Conservation (phyloP, 2,797 vertebrate genomes). For the Aplochiton taeniatus region DNA sequence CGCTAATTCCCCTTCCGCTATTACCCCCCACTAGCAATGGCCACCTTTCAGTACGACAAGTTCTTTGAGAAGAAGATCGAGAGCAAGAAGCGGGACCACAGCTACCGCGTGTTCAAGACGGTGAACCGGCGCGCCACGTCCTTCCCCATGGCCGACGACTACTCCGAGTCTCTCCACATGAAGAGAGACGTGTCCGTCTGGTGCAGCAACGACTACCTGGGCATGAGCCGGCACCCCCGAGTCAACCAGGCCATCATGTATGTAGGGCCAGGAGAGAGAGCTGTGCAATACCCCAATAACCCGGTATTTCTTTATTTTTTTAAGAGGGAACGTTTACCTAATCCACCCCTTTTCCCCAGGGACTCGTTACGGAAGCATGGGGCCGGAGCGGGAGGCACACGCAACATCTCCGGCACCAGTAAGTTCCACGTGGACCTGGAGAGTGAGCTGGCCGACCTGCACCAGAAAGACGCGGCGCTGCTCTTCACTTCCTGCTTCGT, state of each 20-base stretch:
- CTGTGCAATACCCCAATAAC: background rate
- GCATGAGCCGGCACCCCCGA: constrained; percentile 90
- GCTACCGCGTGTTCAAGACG: constrained; percentile 92
- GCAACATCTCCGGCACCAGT: constrained; percentile 94
- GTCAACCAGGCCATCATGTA: constrained; percentile 85
- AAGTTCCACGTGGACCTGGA: constrained; percentile 92
- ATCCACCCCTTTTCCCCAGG: constrained; percentile 54
- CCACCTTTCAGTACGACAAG: constrained; percentile 86
- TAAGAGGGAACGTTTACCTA: background rate
- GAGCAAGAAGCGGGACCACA: constrained; percentile 87
- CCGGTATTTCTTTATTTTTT: background rate
- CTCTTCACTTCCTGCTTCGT: constrained; percentile 94
- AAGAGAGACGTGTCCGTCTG: constrained; percentile 89
- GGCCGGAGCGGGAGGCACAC: constrained; percentile 89
- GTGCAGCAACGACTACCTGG: constrained; percentile 96
- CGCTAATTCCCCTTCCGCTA: background rate
- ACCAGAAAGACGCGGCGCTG: constrained; percentile 87
- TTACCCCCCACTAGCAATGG: constrained; percentile 69
- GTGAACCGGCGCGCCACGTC: constrained; percentile 83
- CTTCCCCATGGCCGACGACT: constrained; percentile 92
- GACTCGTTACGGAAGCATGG: constrained; percentile 87
- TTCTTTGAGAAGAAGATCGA: constrained; percentile 93
- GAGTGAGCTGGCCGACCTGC: constrained; percentile 87
- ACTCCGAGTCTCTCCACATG: constrained; percentile 73
- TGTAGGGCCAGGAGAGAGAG: constrained; percentile 55